Conservation (phyloP, 2,113 vertebrate genomes). For the Eudyptes chrysolophus region DNA sequence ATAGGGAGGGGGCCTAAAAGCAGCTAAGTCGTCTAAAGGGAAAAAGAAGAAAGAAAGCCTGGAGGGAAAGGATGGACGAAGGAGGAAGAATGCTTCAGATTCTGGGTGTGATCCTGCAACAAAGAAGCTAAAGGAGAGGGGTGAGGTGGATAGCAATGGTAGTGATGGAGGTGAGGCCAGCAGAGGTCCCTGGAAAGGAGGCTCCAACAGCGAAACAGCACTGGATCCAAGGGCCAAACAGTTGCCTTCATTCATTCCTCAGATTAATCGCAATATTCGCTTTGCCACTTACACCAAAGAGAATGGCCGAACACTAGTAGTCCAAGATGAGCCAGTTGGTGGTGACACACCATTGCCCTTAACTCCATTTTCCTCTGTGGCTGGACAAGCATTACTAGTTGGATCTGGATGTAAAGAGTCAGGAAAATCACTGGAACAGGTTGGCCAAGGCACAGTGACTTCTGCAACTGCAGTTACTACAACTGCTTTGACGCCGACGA, state of each 20-base stretch:
- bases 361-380: conserved; percentile 84
- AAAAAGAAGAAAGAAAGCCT: conserved; percentile 86
- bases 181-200: conserved; percentile 80
- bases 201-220: conserved; percentile 70
- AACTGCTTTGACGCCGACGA: conserved; percentile 81
- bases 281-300: conserved; percentile 91
- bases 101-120: conserved; percentile 88
- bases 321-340: conserved; percentile 83
- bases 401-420: conserved; percentile 78
- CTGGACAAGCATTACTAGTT: conserved; percentile 83
- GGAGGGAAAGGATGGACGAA: conserved; percentile 88
- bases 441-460: conserved; percentile 72
- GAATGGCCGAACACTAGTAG: conserved; percentile 87
- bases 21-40: conserved; percentile 78
- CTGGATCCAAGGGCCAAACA: conserved; percentile 78
- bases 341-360: conserved; percentile 75
- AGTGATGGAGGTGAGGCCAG: conserved; percentile 79
- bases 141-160: conserved; percentile 81
- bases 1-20: conserved; percentile 73
- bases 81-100: conserved; percentile 89
- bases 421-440: conserved; percentile 80
- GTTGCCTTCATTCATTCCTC: conserved; percentile 77
- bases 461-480: conserved; percentile 78
- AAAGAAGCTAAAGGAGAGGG: conserved; percentile 90
- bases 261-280: conserved; percentile 85